A percentile compares a stretch with the other conserved stretches of the same genome.
Evolutionary conservation across 2,113 vertebrate genomes (phyloP).

Genomic region (Hemiscyllium ocellatum): DNA sequence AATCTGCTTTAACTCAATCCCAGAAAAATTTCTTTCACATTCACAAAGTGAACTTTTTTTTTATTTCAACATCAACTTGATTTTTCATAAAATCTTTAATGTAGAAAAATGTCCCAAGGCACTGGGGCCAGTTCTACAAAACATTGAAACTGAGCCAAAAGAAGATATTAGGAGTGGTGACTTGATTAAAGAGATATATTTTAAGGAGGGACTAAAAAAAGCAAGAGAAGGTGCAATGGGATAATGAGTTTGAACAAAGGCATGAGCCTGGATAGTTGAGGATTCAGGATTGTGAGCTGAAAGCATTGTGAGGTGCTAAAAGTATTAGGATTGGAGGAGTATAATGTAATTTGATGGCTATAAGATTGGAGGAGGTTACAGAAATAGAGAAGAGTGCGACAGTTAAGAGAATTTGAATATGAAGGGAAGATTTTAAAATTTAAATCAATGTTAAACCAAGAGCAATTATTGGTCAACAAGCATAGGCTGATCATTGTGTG

Average conservation of each 20-base stretch:
- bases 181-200: background rate
- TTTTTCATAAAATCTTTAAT: background rate
- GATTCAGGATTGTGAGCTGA: background rate
- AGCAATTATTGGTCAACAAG: background rate
- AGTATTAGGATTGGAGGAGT: background rate
- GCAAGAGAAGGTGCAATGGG: background rate
- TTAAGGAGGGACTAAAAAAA: background rate
- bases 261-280: background rate
- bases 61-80: background rate
- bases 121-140: background rate
- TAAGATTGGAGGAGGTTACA: background rate
- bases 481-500: background rate
- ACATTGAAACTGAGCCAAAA: background rate
- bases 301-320: background rate
- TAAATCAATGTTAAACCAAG: background rate
- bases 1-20: too few species aligned
- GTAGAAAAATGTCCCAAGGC: background rate
- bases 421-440: background rate
- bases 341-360: too few species aligned
- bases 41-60: background rate
- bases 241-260: background rate
- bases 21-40: too few species aligned
- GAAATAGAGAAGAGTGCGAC: background rate
- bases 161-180: background rate
- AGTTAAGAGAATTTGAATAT: background rate